phyloP scores from a whole-genome alignment of 2,888 invertebrate species.

The Reticulitermes lucifugus region DNA sequence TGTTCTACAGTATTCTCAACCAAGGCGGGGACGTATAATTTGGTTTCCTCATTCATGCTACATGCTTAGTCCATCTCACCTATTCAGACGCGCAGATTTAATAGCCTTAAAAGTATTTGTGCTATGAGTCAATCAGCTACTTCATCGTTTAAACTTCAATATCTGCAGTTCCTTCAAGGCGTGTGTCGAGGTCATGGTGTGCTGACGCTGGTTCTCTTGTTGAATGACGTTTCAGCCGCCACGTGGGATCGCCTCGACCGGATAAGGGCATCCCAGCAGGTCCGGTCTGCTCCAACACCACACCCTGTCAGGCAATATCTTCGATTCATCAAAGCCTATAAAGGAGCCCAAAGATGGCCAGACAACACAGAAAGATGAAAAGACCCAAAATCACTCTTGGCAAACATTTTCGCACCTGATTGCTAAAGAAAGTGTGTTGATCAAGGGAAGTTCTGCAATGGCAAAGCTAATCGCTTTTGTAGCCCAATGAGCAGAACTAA shows the following conservation, averaged over 20 bases:
- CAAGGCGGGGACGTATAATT: no score
- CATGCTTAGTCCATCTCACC: no score
- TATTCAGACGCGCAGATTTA: no score
- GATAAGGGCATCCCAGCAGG: slow-evolving; percentile 22
- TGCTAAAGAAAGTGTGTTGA: no score
- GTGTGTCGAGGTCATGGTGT: slow-evolving; percentile 5
- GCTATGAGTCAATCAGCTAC: no score
- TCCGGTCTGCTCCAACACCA: neutral
- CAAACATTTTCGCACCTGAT: neutral
- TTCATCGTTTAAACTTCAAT: no score
- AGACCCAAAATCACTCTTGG: neutral
- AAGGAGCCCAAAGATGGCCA: slow-evolving; percentile 10
- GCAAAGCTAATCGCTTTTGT: no score
- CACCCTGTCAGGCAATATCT: neutral
- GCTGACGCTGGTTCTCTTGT: neutral
- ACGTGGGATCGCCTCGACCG: slow-evolving; percentile 13
- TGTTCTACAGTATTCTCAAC: no score
- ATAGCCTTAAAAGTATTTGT: no score
- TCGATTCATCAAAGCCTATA: slow-evolving; percentile 2
- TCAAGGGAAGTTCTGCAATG: no score
- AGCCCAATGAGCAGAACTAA: no score
- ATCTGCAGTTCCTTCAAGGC: neutral
- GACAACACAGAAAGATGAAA: neutral
- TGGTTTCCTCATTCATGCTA: no score
- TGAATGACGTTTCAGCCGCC: slow-evolving; percentile 4